Evolutionary conservation across 64 coral and sea anemone genomes (phyloP).

Genomic region (Actinia tenebrosa): DNA sequence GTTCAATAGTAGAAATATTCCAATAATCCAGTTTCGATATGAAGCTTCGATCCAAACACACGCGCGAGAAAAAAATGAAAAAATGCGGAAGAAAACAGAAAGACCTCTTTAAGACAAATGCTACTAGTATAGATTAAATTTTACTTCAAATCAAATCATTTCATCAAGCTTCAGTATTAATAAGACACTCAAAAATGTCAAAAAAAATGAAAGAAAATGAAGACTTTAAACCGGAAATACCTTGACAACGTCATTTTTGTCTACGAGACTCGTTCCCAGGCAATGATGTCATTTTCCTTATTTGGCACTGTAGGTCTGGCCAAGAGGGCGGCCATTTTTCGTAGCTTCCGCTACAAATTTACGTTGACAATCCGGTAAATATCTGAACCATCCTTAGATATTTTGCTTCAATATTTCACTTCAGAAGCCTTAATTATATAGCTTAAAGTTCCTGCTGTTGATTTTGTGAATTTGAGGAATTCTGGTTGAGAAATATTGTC

Average conservation of each 20-base stretch:
- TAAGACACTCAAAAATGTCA: not conserved
- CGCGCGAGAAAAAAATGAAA: not conserved
- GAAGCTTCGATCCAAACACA: not conserved
- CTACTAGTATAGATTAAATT: not conserved
- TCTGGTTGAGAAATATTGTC: not conserved
- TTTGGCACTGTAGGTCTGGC: conserved; percentile 66
- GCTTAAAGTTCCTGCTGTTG: not conserved
- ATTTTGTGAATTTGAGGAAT: conserved; percentile 14
- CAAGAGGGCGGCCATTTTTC: conserved; percentile 93
- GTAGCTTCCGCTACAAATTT: conserved; percentile 69
- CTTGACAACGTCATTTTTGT: not conserved
- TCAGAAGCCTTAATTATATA: not conserved
- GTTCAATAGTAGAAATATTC: not conserved
- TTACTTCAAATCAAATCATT: not conserved
- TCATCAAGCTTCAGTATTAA: not conserved
- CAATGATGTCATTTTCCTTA: conserved; percentile 86
- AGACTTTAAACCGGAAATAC: conserved; percentile 1
- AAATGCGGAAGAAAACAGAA: no score
- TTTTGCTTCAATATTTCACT: conserved; percentile 9
- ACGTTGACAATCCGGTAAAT: conserved; percentile 53
- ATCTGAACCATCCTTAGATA: conserved; percentile 63
- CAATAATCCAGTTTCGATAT: not conserved
- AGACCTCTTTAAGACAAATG: not conserved
- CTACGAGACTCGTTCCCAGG: conserved; percentile 40
- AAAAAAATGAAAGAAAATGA: not conserved